Evolutionary conservation across 2,797 vertebrate species (phyloP), one percentile per base, ranked within the genome.

Genomic region (Galago senegalensis): DNA sequence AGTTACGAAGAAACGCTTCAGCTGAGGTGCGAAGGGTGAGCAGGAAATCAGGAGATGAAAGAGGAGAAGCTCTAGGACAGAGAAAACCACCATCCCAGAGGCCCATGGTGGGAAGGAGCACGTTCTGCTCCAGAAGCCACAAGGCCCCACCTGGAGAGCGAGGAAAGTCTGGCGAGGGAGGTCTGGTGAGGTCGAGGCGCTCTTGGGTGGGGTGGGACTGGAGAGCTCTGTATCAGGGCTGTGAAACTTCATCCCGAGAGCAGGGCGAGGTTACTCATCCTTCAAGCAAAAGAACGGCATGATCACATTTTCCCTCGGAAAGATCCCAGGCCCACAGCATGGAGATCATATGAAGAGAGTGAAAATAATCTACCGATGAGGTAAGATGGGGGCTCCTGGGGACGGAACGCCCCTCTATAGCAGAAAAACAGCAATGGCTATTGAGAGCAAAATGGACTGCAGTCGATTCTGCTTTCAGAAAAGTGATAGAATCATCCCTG

Each of bases 151-250:
- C 9, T 43, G 67, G 40, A 4, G n/a, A 34, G 18, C n/a, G 43
- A 40, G 34, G 49, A 63, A 43, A 87, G 9, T 21, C 14, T 1
- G 9, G 4, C 5, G 53, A 46, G 81, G 17, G 7, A 9, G 7
- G 27, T 17, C 21, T 82, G 72, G 29, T 29, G 43, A 37, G 5
- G 21, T 27, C 1, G 18, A 27, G 20, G 6, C 18, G 5, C 14
- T 17, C 3, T 1, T 1, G 11, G 16, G 6, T 5, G 14, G 1
- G 7, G 2, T 11, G 46, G 20, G 16, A 23, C 40, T 58, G 18
- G 0, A 13, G 49, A 84, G 6, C 37, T 25, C 67, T 27, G 4
- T 2, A 16, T 58, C 37, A 63, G 1, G 1, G 14, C 43, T n/a
- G 34, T 70, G 34, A 65, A 92, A 73, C 17, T 65, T 87, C 3